A percentile compares a stretch with the other conserved stretches of the same genome.
phyloP scores from a whole-genome alignment of 2,797 vertebrate species.

The Ambastaia sidthimunki region DNA sequence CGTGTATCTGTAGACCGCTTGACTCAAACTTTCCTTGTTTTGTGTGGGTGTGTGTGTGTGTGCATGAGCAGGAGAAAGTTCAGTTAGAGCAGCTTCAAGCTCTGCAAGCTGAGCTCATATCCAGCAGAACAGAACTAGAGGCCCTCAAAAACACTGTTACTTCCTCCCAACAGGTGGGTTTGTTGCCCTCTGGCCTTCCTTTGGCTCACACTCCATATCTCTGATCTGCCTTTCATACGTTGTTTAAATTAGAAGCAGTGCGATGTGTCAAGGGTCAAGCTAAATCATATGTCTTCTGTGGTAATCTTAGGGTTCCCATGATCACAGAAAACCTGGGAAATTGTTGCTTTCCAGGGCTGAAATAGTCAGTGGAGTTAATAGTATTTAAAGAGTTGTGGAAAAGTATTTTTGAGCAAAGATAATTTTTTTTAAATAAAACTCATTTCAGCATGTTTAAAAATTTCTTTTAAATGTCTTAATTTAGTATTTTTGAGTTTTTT shows the following conservation, averaged over 20 bases:
- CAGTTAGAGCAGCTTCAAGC: slow-evolving; percentile 86
- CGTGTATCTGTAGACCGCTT: slow-evolving; percentile 22
- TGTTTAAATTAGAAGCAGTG: neutral
- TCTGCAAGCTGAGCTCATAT: slow-evolving; percentile 85
- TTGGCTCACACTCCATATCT: slow-evolving; percentile 38
- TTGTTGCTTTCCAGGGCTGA: neutral
- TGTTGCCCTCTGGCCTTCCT: slow-evolving; percentile 46
- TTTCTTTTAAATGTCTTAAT: too few relatives aligned
- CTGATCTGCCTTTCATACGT: slow-evolving; percentile 12
- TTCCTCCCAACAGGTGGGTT: slow-evolving; percentile 83
- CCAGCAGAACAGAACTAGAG: slow-evolving; percentile 84
- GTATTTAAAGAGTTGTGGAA: slow-evolving; percentile 2
- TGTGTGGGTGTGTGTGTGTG: slow-evolving; percentile 26
- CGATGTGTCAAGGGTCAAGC: neutral
- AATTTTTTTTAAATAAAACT: too few relatives aligned
- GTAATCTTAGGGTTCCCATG: neutral
- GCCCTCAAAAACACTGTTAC: slow-evolving; percentile 78
- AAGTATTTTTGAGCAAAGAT: too few relatives aligned
- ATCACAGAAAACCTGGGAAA: neutral
- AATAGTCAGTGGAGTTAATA: too few relatives aligned
- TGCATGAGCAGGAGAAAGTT: slow-evolving; percentile 80
- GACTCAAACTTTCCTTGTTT: slow-evolving; percentile 30
- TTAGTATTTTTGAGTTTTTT: too few relatives aligned
- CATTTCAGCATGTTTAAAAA: too few relatives aligned
- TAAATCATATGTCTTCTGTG: neutral